Evolutionary conservation across 1,140 invertebrate species (phyloP).

Genomic region (Solenopsis fugax): DNA sequence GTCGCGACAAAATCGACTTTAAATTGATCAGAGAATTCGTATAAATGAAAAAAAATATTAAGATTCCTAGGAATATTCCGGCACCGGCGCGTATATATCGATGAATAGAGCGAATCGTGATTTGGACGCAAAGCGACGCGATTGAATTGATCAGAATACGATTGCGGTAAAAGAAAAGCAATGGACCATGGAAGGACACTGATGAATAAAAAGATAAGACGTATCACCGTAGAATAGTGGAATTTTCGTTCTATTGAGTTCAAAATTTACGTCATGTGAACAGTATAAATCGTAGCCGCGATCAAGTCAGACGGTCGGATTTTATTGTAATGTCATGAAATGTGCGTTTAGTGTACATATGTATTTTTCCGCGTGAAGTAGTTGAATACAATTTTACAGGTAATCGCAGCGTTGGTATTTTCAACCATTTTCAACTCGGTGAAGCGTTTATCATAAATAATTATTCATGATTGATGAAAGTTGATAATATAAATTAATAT

Average conservation of each 20-base stretch:
- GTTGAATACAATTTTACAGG: conserved; percentile 26
- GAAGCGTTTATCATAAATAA: conserved; percentile 13
- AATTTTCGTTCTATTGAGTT: not conserved
- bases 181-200: conserved; percentile 7
- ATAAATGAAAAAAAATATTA: conserved; percentile 12
- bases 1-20: conserved; percentile 6
- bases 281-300: conserved; percentile 17
- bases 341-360: not conserved
- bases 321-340: conserved; percentile 16
- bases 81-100: conserved; percentile 1
- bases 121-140: not conserved
- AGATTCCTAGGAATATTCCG: not conserved
- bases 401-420: not conserved
- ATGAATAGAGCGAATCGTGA: conserved; percentile 28
- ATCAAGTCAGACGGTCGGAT: conserved; percentile 12
- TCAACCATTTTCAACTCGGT: not conserved
- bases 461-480: not conserved
- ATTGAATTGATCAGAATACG: conserved; percentile 33
- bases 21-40: conserved; percentile 26
- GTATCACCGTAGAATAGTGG: conserved; percentile 17
- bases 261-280: conserved; percentile 3
- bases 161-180: conserved; percentile 25
- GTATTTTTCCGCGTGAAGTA: not conserved
- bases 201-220: conserved; percentile 48
- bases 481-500: conserved; percentile 38